Evolutionary conservation across 2,797 vertebrate genomes (phyloP), one percentile per base, ranked within the genome.

Genomic region (Rhynchotus rufescens): DNA sequence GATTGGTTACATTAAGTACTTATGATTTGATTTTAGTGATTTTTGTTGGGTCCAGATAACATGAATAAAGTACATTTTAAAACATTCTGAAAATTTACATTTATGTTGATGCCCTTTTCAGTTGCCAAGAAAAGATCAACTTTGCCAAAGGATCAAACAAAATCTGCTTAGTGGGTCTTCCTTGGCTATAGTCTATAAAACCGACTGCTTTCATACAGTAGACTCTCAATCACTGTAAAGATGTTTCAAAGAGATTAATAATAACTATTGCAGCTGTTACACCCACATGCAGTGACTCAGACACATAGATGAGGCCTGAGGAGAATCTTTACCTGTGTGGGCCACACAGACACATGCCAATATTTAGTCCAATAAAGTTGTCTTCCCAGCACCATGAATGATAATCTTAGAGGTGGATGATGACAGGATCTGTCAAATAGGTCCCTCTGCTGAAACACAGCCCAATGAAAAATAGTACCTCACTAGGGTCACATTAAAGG

Each of bases 241-340:
- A 89, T 88, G 90, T 93, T 97, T 96, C 84, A 90, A 89, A 87
- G 86, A 96, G 92, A 97, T 95, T 96, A 96, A 95, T 96, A 96
- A 97, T 95, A 97, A 96, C 93, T 68, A 78, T 77, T 82, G 87
- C 78, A 81, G 90, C 96, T 86, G 64, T 86, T 93, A 92, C 94
- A 94, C 95, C 95, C 91, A 95, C 94, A 0, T 78, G 30, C 69
- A 61, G 92, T 96, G 96, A 96, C 93, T 97, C 95, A 97, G 93
- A 84, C 44, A 60, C 75, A 83, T 9, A 34, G 2, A 67, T 23
- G 32, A 87, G 19, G 72, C 76, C 89, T 12, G 0, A 51, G n/a
- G 73, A 96, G 90, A 95, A 54, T 88, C 86, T 92, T 94, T 92
- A 95, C 90, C 91, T 97, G 86, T 92, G 92, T 94, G 92, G 88